These are phyloP conservation scores for Corythornis leucogaster DNA, from an alignment of 2,797 vertebrate species.

Conservation along the genomic window DNA sequence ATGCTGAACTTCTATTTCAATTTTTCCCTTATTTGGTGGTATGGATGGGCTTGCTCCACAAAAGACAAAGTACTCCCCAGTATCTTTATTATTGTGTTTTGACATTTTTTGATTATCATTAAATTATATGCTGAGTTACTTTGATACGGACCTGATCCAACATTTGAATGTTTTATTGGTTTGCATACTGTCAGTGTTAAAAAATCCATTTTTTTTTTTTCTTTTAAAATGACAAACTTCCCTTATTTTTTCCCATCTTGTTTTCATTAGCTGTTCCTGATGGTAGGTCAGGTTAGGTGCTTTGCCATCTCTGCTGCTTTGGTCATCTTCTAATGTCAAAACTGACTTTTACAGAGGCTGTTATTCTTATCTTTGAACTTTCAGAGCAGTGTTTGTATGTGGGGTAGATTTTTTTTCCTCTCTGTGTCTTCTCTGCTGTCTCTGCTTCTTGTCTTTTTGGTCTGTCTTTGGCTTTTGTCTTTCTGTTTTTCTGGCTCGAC, in stretches of 20 bases:
- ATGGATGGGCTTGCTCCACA: background rate
- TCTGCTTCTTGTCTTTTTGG: constrained; percentile 59
- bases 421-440: constrained; percentile 24
- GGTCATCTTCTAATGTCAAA: background rate
- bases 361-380: constrained; percentile 2
- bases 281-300: background rate
- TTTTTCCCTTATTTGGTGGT: constrained; percentile 43
- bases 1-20: background rate
- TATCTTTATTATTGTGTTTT: constrained; percentile 35
- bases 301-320: background rate
- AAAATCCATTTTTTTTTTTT: background rate
- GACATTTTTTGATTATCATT: constrained; percentile 30
- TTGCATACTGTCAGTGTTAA: background rate
- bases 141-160: constrained; percentile 27
- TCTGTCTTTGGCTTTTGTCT: constrained; percentile 55
- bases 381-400: background rate
- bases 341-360: background rate
- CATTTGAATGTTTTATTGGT: constrained; percentile 9
- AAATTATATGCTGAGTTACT: constrained; percentile 28
- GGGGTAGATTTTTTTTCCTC: background rate
- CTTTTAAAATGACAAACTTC: background rate
- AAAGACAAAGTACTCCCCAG: background rate
- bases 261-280: constrained; percentile 1
- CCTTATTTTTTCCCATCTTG: background rate
- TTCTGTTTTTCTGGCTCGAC: background rate